These are phyloP conservation scores for Aphis craccivora DNA, from an alignment of 1,140 invertebrate genomes.

Conservation along the genomic window DNA sequence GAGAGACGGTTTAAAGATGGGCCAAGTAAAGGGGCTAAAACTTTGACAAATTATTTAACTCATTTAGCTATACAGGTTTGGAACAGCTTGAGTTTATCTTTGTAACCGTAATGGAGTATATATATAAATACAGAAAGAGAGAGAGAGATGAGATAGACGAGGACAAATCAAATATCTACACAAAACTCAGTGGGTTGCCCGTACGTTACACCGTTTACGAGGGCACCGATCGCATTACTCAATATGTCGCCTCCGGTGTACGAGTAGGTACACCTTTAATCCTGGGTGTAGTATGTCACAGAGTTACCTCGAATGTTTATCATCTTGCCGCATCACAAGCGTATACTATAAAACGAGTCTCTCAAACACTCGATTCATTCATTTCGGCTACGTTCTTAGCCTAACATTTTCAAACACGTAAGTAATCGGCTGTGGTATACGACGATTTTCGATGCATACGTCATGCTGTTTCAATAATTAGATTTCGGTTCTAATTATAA, in stretches of 20 bases:
- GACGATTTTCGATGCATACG: background rate
- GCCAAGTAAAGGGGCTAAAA: background rate
- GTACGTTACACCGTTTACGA: background rate
- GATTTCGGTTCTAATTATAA: background rate
- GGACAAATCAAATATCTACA: background rate
- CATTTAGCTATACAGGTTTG: background rate
- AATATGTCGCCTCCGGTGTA: background rate
- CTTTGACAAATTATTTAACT: background rate
- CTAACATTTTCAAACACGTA: background rate
- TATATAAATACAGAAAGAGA: too few relatives aligned
- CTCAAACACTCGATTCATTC: too few relatives aligned
- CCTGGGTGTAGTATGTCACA: background rate
- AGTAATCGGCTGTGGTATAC: background rate
- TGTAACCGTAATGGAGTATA: background rate
- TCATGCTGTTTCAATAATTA: background rate
- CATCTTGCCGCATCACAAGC: background rate
- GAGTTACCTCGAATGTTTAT: background rate
- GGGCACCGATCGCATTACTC: background rate
- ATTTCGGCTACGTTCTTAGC: too few relatives aligned
- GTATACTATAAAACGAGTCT: background rate
- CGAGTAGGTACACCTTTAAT: background rate
- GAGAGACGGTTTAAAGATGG: background rate
- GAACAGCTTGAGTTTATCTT: background rate
- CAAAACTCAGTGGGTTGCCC: background rate
- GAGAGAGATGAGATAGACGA: background rate